Base-by-base conservation (phyloP, 2,797 vertebrate genomes). In the Harpia harpyja region DNA sequence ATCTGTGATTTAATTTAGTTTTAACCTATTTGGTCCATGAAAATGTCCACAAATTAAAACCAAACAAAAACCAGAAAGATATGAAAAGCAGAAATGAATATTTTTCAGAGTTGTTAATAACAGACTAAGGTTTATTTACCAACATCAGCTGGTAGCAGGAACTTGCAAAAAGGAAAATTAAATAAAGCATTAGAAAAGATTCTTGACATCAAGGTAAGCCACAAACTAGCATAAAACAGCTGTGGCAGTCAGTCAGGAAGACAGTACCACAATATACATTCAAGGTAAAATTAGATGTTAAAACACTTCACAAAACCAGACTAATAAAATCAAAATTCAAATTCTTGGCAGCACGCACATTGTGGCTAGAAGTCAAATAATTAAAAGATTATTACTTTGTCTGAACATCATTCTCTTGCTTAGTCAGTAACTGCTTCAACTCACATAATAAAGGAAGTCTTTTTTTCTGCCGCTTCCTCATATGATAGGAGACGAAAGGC, bases 371-470 rank as follows among this genome's bases (percentile, higher is more conserved):
- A 96, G 84, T 88, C 57, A 89, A 95, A 95, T 74, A 96, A 95
- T 94, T 94, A 91, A 91, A 94, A 95, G 85, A 80, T 56, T 61
- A 94, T 85, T 96, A 92, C 59, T 94, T n/a, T 48, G 76, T 43
- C 67, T 88, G 90, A 88, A 94, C 51, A 88, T 73, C 68, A 85
- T 44, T 85, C 83, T 83, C 83, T 46, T 49, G 57, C 68, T 76
- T 51, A 77, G 85, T 39, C 90, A 96, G 93, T 75, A 84, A 94
- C 92, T 74, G 91, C 89, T 92, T 63, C 64, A 69, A 70, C 51
- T 85, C 74, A 25, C 68, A 64, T 77, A 81, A 96, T 96, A 97
- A 94, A 96, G 74, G 61, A 88, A 92, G 78, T 77, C 49, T 94
- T 95, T 94, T 89, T 95, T 82, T 77, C 82, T 61, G 94, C 78